phyloP scores from a whole-genome alignment of 2,888 invertebrate genomes.

The Nesidiocoris tenuis region DNA sequence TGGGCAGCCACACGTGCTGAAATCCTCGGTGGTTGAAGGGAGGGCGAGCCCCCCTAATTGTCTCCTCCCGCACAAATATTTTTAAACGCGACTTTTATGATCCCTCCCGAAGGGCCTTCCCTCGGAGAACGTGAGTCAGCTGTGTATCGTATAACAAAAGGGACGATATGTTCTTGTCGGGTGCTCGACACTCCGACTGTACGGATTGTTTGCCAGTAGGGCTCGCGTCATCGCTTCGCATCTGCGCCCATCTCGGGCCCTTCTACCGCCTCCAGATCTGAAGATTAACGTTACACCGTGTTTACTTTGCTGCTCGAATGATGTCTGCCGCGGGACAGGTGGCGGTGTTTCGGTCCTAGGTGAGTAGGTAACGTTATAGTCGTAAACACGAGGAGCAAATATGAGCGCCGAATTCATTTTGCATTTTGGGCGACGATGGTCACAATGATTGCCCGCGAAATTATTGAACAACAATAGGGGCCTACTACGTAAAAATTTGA shows the following conservation, averaged over 20 bases:
- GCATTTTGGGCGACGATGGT: too few relatives aligned
- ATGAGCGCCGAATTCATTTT: too few relatives aligned
- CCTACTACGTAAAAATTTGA: too few relatives aligned
- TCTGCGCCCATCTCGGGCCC: conserved; percentile 4
- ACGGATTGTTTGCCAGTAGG: conserved; percentile 13
- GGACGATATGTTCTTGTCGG: neutral
- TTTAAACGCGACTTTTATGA: conserved; percentile 36
- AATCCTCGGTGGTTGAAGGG: neutral
- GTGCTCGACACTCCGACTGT: neutral
- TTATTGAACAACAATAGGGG: too few relatives aligned
- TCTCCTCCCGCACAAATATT: conserved; percentile 24
- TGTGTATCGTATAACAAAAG: conserved; percentile 34
- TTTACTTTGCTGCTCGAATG: too few relatives aligned
- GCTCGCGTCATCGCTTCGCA: conserved; percentile 31
- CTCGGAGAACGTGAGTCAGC: conserved; percentile 28
- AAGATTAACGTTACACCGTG: too few relatives aligned
- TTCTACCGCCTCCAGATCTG: conserved; percentile 1
- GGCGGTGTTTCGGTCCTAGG: too few relatives aligned
- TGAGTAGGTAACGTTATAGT: too few relatives aligned
- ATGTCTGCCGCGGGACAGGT: too few relatives aligned
- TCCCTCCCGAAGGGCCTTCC: neutral
- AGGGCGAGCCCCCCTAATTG: conserved; percentile 15
- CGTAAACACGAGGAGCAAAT: too few relatives aligned
- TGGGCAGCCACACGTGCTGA: neutral
- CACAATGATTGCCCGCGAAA: too few relatives aligned